phyloP scores from a whole-genome alignment of 1,140 invertebrate species.

The Pseudomyrmex sp. region DNA sequence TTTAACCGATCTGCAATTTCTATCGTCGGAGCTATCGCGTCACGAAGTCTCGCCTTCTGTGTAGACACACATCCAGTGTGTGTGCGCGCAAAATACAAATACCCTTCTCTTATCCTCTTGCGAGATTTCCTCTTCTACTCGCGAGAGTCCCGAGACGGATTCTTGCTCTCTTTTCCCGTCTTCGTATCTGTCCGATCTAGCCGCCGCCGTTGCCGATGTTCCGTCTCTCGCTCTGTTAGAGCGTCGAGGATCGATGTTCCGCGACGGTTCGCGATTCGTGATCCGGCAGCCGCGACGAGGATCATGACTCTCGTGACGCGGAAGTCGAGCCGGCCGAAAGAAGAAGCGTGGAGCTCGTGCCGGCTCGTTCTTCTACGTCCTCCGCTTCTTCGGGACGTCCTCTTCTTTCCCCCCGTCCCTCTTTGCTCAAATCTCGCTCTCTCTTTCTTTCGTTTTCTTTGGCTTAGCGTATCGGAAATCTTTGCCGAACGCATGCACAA shows the following conservation, averaged over 20 bases:
- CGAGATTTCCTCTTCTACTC: background rate
- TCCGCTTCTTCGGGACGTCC: conserved; percentile 30
- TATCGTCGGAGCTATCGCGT: no score
- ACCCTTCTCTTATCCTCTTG: no score
- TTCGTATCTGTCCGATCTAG: conserved; percentile 26
- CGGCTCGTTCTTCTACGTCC: conserved; percentile 37
- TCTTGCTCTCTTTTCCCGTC: background rate
- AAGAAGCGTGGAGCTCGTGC: conserved; percentile 40
- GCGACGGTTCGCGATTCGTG: conserved; percentile 64
- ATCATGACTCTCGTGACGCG: conserved; percentile 77
- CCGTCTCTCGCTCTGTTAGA: background rate
- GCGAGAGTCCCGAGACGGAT: background rate
- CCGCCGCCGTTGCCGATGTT: background rate
- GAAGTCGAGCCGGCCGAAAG: conserved; percentile 67
- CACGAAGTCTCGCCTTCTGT: no score
- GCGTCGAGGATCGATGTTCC: conserved; percentile 40
- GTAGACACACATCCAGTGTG: no score
- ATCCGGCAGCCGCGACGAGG: conserved; percentile 67
- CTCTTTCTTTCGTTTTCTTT: no score
- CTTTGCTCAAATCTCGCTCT: background rate
- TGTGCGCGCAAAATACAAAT: no score
- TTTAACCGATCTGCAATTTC: no score
- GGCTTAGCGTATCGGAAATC: no score
- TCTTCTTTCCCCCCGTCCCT: background rate
- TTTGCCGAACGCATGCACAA: no score